Conservation (phyloP, 2,797 vertebrate genomes). For the Danio choprae region DNA sequence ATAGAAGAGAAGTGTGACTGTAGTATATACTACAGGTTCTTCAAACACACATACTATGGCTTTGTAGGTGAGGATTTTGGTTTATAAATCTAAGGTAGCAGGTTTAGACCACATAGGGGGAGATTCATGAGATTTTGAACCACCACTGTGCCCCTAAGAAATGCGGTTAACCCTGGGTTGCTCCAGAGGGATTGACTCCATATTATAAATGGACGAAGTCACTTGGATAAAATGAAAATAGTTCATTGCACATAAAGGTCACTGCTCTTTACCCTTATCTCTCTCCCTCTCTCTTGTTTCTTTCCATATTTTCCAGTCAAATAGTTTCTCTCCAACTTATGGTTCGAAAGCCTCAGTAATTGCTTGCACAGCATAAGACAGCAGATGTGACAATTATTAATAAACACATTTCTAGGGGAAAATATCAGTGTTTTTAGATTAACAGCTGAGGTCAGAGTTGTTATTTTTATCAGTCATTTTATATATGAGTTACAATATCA, state of each 20-base stretch:
- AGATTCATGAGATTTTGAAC: conserved; percentile 13
- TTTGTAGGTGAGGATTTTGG: neutral
- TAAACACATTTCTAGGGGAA: neutral
- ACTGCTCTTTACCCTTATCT: conserved; percentile 3
- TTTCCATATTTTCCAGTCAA: neutral
- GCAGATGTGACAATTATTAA: neutral
- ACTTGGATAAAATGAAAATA: conserved; percentile 27
- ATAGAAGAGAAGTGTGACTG: neutral
- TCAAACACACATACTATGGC: conserved; percentile 3
- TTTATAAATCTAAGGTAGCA: neutral
- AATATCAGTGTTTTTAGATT: neutral
- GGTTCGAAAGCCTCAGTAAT: neutral
- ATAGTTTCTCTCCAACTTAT: neutral
- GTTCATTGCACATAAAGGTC: conserved; percentile 22
- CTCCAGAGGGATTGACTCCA: neutral
- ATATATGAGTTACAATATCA: too few species aligned
- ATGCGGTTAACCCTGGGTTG: conserved; percentile 6
- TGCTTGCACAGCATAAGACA: neutral
- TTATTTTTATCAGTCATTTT: neutral
- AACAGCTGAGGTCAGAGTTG: neutral
- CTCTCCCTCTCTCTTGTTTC: neutral
- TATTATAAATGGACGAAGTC: conserved; percentile 9
- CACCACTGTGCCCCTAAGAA: neutral
- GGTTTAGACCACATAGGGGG: neutral
- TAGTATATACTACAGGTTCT: neutral